phyloP scores from a whole-genome alignment of 92 coral and sea anemone species.

The Palythoa heliodiscus region DNA sequence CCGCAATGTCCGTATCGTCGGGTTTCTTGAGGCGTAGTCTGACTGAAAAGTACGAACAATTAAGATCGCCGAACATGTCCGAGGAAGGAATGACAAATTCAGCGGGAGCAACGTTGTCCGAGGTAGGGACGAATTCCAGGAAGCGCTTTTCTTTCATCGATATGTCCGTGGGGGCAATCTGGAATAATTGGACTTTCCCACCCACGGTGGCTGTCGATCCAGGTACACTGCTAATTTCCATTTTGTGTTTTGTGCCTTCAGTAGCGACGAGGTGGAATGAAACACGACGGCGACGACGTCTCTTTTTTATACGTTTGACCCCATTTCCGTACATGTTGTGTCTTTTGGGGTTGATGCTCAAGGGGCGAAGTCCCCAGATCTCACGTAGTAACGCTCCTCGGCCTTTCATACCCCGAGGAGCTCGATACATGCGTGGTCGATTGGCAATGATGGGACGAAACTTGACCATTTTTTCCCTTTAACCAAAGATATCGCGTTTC shows the following conservation, averaged over 20 bases:
- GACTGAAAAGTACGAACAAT: slow-evolving; percentile 18
- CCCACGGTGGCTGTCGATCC: not conserved
- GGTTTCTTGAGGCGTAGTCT: slow-evolving; percentile 23
- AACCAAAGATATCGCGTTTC: not conserved
- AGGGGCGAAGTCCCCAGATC: not conserved
- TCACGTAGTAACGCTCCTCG: not conserved
- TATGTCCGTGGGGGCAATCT: not conserved
- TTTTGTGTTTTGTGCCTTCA: too few relatives aligned
- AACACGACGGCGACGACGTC: not conserved
- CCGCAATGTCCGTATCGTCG: not conserved
- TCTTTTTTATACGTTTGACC: not conserved
- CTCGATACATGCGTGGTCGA: slow-evolving; percentile 11
- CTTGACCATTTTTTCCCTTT: not conserved
- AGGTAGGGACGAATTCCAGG: not conserved
- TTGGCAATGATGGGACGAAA: not conserved
- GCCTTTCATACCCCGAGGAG: slow-evolving; percentile 16
- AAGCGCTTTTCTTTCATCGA: not conserved
- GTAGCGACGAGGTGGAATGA: slow-evolving; percentile 3
- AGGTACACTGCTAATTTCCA: not conserved
- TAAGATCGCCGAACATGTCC: not conserved
- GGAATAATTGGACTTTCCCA: not conserved
- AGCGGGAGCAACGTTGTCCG: slow-evolving; percentile 28
- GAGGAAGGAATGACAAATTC: slow-evolving; percentile 39
- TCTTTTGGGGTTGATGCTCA: not conserved
- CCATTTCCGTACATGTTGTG: too few relatives aligned